Evolutionary conservation across 2,113 vertebrate species (phyloP).

Genomic region (Gulo gulo): DNA sequence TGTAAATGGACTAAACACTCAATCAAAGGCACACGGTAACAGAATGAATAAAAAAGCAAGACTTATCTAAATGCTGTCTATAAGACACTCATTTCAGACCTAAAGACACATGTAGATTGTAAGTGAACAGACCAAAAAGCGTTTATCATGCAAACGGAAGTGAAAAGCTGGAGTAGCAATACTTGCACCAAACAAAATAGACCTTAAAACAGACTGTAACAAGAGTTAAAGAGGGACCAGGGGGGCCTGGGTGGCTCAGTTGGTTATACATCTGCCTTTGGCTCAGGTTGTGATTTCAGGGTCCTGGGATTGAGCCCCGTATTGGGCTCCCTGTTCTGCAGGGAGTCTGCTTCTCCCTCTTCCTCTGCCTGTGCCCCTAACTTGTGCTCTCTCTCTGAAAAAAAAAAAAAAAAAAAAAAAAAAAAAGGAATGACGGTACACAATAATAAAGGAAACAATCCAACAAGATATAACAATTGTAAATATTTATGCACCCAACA

Average conservation of each 20-base stretch:
- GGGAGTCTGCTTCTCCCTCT: too few species aligned
- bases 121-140: neutral
- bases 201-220: neutral
- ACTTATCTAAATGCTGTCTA: neutral
- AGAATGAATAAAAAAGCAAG: neutral
- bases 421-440: neutral
- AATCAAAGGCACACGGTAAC: neutral
- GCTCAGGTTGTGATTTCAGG: too few species aligned
- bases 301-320: too few species aligned
- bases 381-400: too few species aligned
- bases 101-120: neutral
- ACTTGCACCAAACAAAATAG: neutral
- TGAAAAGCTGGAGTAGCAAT: neutral
- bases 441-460: neutral
- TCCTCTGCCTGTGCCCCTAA: too few species aligned
- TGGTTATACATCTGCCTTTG: too few species aligned
- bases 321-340: too few species aligned
- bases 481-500: neutral
- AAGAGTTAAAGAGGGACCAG: neutral
- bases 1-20: neutral
- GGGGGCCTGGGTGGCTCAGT: too few species aligned
- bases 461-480: neutral
- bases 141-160: neutral
- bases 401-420: too few species aligned
- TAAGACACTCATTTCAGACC: neutral